phyloP scores from a whole-genome alignment of 1,140 invertebrate species.

The Ostrea denselamellosa region DNA sequence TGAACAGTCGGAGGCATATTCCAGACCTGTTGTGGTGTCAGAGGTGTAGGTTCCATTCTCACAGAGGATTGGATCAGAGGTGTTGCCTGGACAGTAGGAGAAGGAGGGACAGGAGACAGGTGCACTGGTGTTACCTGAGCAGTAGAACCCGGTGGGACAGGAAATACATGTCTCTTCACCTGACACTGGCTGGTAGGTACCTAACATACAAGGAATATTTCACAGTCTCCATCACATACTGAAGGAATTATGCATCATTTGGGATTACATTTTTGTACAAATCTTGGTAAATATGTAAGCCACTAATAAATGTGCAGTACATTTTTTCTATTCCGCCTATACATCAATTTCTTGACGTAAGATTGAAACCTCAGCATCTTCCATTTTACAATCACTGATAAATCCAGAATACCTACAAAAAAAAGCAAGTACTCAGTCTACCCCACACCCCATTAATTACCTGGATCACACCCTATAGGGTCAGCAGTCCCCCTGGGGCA shows the following conservation, averaged over 20 bases:
- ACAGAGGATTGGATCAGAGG: constrained; percentile 67
- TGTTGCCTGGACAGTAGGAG: constrained; percentile 72
- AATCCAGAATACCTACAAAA: background rate
- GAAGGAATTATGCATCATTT: no score
- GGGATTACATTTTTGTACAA: no score
- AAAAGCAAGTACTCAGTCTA: background rate
- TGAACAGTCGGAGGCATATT: constrained; percentile 62
- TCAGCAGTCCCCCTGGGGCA: constrained; percentile 72
- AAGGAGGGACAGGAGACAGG: constrained; percentile 70
- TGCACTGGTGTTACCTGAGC: constrained; percentile 66
- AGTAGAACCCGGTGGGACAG: constrained; percentile 71
- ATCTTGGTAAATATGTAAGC: no score
- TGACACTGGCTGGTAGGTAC: constrained; percentile 68
- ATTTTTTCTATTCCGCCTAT: background rate
- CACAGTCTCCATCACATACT: background rate
- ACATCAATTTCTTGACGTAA: background rate
- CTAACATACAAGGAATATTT: constrained; percentile 51
- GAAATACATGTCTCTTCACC: constrained; percentile 63
- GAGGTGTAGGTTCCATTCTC: constrained; percentile 71
- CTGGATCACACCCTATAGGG: constrained; percentile 68
- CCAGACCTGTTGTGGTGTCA: constrained; percentile 60
- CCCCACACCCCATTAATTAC: constrained; percentile 65
- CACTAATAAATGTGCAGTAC: background rate
- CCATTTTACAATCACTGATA: background rate
- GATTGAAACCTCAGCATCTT: background rate